Percentiles rank a stretch among this genome's conserved stretches.
phyloP scores from a whole-genome alignment of 2,113 vertebrate species.

The Pelmatolapia mariae region DNA sequence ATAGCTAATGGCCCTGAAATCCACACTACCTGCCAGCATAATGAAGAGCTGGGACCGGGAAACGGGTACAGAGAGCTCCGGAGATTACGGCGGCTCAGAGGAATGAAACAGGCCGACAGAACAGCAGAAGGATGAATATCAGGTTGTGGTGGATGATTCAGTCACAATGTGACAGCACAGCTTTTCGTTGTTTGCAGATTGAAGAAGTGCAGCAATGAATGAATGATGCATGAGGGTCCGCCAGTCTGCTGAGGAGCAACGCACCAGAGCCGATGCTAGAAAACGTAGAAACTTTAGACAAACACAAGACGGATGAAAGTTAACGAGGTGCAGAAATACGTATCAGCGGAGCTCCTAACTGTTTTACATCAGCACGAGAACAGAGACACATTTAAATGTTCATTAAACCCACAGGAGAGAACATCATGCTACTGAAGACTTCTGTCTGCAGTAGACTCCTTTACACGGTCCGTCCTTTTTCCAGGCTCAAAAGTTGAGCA shows the following conservation, averaged over 20 bases:
- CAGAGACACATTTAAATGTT: not conserved
- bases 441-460: not conserved
- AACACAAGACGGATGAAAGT: not conserved
- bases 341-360: fast-evolving
- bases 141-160: not conserved
- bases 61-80: not conserved
- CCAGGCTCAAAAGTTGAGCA: not conserved
- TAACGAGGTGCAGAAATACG: not conserved
- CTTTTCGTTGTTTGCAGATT: not conserved
- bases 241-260: not conserved
- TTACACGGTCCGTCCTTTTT: not conserved
- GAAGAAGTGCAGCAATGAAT: conserved; percentile 6
- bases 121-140: not conserved
- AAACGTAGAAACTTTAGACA: not conserved
- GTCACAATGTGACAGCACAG: not conserved
- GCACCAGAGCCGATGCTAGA: not conserved
- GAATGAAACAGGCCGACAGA: not conserved
- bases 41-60: not conserved
- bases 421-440: not conserved
- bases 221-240: conserved; percentile 13
- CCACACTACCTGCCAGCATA: not conserved
- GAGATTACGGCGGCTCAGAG: not conserved
- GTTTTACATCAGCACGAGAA: not conserved
- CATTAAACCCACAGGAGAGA: not conserved
- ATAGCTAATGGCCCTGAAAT: not conserved